phyloP scores from a whole-genome alignment of 2,888 invertebrate species.

The Dryobota labecula region DNA sequence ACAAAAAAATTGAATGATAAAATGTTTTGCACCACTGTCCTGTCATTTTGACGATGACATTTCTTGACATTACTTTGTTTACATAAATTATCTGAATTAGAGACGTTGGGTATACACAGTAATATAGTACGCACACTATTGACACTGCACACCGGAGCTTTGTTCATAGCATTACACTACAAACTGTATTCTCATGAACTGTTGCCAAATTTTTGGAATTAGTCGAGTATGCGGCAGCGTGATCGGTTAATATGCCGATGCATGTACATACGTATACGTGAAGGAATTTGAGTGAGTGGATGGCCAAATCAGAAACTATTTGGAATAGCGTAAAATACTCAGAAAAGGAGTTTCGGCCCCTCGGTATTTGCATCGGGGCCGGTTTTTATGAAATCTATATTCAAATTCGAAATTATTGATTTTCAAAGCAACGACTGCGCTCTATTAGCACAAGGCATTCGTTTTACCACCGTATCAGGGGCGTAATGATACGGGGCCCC shows the following conservation, averaged over 20 bases:
- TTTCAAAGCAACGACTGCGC: no score
- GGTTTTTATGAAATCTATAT: not conserved
- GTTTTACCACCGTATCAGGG: no score
- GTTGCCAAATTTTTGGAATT: conserved; percentile 32
- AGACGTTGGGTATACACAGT: no score
- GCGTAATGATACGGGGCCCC: no score
- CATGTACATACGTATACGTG: not conserved
- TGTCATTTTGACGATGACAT: no score
- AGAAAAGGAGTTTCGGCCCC: not conserved
- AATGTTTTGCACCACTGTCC: no score
- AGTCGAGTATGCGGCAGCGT: conserved; percentile 1
- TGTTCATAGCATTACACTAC: not conserved
- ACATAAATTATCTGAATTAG: no score
- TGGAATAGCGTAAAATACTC: not conserved
- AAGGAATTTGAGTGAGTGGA: not conserved
- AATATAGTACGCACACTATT: not conserved
- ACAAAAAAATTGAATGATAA: no score
- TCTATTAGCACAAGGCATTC: no score
- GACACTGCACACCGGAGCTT: not conserved
- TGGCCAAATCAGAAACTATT: not conserved
- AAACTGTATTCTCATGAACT: conserved; percentile 15
- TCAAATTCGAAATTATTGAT: not conserved
- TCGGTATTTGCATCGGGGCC: no score
- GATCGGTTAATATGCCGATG: not conserved
- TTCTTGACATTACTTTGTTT: no score